These are phyloP conservation scores for Parambassis ranga DNA, from an alignment of 2,797 vertebrate genomes.

Conservation along the genomic window DNA sequence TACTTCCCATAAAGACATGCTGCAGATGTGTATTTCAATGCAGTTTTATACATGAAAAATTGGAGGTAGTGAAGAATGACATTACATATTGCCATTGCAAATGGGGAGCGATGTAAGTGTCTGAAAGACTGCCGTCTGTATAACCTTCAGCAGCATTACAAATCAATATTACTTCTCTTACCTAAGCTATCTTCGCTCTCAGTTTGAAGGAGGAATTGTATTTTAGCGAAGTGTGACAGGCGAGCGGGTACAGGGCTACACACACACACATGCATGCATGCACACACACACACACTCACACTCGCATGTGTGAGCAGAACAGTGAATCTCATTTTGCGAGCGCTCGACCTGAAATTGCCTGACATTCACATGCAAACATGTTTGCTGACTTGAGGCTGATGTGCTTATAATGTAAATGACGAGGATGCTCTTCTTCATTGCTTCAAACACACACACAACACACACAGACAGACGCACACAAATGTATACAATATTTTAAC, in stretches of 20 bases:
- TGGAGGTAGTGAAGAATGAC: constrained; percentile 45
- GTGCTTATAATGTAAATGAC: constrained; percentile 51
- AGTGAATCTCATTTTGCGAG: constrained; percentile 45
- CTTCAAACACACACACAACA: neutral
- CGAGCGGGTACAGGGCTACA: neutral
- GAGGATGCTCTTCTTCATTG: neutral
- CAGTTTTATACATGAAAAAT: constrained; percentile 31
- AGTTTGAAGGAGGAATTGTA: constrained; percentile 49
- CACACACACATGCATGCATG: neutral
- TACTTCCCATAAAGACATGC: neutral
- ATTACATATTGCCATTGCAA: constrained; percentile 44
- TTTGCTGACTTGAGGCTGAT: constrained; percentile 41
- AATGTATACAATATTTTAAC: neutral
- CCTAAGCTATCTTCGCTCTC: constrained; percentile 49
- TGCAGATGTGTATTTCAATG: constrained; percentile 1
- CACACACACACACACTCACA: neutral
- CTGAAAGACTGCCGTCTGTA: constrained; percentile 34
- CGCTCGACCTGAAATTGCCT: constrained; percentile 54
- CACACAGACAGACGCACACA: neutral
- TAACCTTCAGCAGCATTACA: constrained; percentile 49
- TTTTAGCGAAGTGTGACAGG: constrained; percentile 48
- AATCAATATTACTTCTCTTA: constrained; percentile 60
- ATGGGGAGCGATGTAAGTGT: constrained; percentile 43
- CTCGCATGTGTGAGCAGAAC: constrained; percentile 33
- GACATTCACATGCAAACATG: constrained; percentile 57